Conservation (phyloP, 1,140 invertebrate genomes). For the Tetraneura akinire region DNA sequence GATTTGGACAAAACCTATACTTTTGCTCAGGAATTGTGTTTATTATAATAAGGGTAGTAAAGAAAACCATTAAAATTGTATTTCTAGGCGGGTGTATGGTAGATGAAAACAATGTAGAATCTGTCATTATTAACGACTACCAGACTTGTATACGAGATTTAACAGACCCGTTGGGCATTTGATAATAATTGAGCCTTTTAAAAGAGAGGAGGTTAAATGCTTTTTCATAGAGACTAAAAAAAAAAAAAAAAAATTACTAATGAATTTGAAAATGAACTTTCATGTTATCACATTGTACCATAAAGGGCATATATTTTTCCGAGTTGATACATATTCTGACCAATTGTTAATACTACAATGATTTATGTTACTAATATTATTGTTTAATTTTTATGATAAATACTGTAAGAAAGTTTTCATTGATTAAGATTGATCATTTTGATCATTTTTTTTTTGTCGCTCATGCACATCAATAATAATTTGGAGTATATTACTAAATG, state of each 20-base stretch:
- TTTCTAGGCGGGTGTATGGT: neutral
- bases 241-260: constrained; percentile 1
- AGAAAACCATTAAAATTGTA: constrained; percentile 25
- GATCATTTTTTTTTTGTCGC: no score
- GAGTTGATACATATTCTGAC: no score
- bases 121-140: constrained; percentile 34
- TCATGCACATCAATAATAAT: no score
- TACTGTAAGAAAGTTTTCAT: no score
- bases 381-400: no score
- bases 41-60: constrained; percentile 20
- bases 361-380: no score
- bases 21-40: constrained; percentile 7
- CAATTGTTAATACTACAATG: no score
- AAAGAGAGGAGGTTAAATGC: neutral
- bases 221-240: neutral
- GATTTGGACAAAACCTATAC: neutral
- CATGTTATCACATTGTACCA: no score
- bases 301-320: no score
- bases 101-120: constrained; percentile 37
- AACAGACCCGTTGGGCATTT: neutral
- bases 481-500: no score
- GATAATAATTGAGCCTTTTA: neutral
- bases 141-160: neutral
- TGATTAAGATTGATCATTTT: no score
- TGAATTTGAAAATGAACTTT: neutral